Percentiles rank a stretch among this genome's conserved stretches.
These are phyloP conservation scores for Toxotes jaculatrix DNA, from an alignment of 2,113 vertebrate genomes.

Conservation along the genomic window DNA sequence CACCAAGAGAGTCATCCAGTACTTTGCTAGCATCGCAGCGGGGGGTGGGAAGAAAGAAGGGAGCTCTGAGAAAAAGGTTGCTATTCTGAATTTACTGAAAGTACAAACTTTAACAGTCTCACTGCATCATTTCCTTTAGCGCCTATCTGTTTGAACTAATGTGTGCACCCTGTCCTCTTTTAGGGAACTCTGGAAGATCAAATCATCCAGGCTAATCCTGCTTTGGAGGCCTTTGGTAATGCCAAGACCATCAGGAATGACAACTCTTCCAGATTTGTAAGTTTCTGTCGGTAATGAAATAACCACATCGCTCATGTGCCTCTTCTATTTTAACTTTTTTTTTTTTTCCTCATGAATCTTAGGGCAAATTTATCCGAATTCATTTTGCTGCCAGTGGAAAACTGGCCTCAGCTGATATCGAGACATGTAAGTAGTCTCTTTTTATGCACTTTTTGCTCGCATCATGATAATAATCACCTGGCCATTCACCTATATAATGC, in stretches of 20 bases:
- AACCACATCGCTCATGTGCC: too few species aligned
- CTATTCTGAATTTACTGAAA: neutral
- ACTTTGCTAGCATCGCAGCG: conserved; percentile 93
- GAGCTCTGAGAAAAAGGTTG: conserved; percentile 87
- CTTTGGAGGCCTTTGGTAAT: conserved; percentile 90
- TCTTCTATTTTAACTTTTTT: conserved; percentile 5
- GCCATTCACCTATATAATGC: neutral
- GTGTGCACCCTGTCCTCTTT: conserved; percentile 50
- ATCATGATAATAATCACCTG: neutral
- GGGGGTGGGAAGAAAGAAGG: conserved; percentile 88
- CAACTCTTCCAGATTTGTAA: conserved; percentile 92
- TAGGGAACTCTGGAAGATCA: conserved; percentile 90
- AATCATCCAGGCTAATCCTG: conserved; percentile 89
- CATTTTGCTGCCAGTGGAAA: conserved; percentile 92
- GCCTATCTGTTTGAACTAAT: conserved; percentile 67
- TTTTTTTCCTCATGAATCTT: neutral
- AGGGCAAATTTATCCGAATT: conserved; percentile 94
- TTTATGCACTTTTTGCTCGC: neutral
- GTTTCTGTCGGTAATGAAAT: conserved; percentile 43
- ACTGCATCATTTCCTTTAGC: neutral
- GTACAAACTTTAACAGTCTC: neutral
- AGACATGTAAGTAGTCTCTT: conserved; percentile 86
- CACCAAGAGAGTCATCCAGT: conserved; percentile 94
- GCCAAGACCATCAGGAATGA: conserved; percentile 93
- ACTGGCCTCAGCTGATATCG: conserved; percentile 90